Evolutionary conservation across 2,797 vertebrate genomes (phyloP).

Genomic region (Tolypeutes matacus): DNA sequence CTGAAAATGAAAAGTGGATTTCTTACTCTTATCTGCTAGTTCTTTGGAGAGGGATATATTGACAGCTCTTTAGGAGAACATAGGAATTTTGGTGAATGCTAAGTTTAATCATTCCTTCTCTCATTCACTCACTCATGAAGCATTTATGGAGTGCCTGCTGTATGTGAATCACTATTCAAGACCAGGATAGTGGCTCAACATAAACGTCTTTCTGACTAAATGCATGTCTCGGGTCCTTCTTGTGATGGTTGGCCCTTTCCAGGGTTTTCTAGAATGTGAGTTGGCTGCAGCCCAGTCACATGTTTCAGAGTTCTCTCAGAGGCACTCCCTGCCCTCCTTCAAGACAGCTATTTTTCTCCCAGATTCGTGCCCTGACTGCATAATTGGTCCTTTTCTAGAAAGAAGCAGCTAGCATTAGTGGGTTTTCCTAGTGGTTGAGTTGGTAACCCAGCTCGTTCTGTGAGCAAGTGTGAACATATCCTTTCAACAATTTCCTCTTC

Average conservation of each 20-base stretch:
- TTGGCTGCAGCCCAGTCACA: no score
- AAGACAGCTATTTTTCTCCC: neutral
- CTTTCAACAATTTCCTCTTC: neutral
- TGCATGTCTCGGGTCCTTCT: neutral
- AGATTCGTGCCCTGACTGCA: neutral
- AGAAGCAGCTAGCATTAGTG: no score
- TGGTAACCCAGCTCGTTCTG: neutral
- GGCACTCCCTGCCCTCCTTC: neutral
- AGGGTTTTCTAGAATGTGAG: neutral
- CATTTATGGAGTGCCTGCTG: neutral
- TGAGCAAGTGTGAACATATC: neutral
- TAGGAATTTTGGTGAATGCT: neutral
- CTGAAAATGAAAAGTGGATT: neutral
- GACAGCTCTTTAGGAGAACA: neutral
- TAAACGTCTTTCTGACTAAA: neutral
- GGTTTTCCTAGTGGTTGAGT: no score
- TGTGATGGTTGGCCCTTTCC: neutral
- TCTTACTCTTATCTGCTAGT: neutral
- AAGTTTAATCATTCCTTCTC: neutral
- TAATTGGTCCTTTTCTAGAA: neutral
- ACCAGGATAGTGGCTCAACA: neutral
- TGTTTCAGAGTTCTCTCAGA: neutral
- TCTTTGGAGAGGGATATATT: neutral
- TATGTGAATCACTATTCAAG: neutral
- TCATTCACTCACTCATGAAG: neutral